Base-by-base conservation (phyloP, 2,113 vertebrate species). In the Ursus arctos region DNA sequence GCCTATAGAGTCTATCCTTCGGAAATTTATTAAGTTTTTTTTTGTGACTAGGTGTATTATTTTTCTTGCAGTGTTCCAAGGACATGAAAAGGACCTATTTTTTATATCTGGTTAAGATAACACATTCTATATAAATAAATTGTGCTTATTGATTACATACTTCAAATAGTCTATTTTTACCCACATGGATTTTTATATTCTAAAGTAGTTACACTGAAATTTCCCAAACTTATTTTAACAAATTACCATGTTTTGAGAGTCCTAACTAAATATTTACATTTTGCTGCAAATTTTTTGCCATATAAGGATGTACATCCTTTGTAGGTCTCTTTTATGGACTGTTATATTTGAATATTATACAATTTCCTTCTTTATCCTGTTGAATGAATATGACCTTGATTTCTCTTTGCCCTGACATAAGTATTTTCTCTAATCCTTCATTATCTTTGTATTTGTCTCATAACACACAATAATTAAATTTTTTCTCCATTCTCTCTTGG, bases 181-280 rank as follows among this genome's bases (percentile, higher is more conserved):
- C n/a, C 28, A 82, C 8, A 33, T 67, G n/a, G 21, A 47, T 71
- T 96, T 94, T 72, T 85, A 76, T 57, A 77, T 81, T 63, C 21
- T 53, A 84, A 85, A 84, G 82, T 49, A 94, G 65, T 65, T 77
- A 47, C 26, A 65, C 43, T 87, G 43, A 91, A 77, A 77, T 28
- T 79, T 93, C 43, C 28, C 71, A 77, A 61, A 69, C 65, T 43
- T 80, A 89, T 96, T 95, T 93, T 85, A 88, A 84, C 26, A 95
- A 67, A 71, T 57, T 36, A 57, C 13, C 31, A 3, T 57, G 31
- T 33, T 95, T 57, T 2, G 7, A 49, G 11, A n/a, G 7, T 51
- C 77, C 36, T 84, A 51, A 63, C 16, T 7, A 28, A 81, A 33
- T 22, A 33, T 59, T 94, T 74, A 36, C 33, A 82, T 89, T 89